A percentile compares a stretch with the other conserved stretches of the same genome.
These are phyloP conservation scores for Sitophilus oryzae DNA, from an alignment of 1,140 invertebrate species.

Conservation along the genomic window DNA sequence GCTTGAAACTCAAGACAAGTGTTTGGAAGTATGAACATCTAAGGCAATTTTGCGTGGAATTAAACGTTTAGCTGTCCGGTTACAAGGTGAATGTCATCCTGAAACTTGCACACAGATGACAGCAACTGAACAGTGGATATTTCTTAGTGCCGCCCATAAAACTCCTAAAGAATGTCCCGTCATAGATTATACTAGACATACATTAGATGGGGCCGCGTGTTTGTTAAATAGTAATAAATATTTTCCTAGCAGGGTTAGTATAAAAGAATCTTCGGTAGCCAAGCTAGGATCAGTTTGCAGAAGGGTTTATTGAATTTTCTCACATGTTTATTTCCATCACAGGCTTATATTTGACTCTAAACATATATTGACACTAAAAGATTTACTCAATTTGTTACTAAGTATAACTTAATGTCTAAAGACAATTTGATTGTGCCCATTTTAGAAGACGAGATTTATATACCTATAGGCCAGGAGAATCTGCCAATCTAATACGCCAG, in stretches of 20 bases:
- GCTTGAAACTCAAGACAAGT: constrained; percentile 93
- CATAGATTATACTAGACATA: constrained; percentile 98
- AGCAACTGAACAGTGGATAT: constrained; percentile 99
- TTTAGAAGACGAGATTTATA: constrained; percentile 70
- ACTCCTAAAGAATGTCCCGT: constrained; percentile 99
- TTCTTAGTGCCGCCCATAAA: constrained; percentile 98
- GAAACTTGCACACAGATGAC: constrained; percentile 99
- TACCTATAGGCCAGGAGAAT: too few relatives aligned
- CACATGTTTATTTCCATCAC: constrained; percentile 99
- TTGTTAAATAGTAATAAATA: constrained; percentile 99
- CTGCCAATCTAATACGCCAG: constrained; percentile 54
- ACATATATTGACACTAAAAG: constrained; percentile 91
- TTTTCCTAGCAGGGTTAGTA: constrained; percentile 99
- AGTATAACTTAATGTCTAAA: constrained; percentile 97
- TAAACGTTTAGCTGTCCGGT: constrained; percentile 90
- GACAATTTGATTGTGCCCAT: constrained; percentile 99
- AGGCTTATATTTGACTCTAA: constrained; percentile 90
- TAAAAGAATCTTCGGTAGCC: constrained; percentile 96
- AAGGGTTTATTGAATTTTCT: constrained; percentile 98
- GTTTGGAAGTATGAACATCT: constrained; percentile 99
- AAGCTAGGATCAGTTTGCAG: constrained; percentile 98
- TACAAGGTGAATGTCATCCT: constrained; percentile 93
- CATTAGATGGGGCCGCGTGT: constrained; percentile 96
- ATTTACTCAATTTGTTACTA: constrained; percentile 97
- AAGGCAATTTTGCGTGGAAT: constrained; percentile 97